Conservation (phyloP, 2,888 invertebrate genomes). For the Bellardia pandia region DNA sequence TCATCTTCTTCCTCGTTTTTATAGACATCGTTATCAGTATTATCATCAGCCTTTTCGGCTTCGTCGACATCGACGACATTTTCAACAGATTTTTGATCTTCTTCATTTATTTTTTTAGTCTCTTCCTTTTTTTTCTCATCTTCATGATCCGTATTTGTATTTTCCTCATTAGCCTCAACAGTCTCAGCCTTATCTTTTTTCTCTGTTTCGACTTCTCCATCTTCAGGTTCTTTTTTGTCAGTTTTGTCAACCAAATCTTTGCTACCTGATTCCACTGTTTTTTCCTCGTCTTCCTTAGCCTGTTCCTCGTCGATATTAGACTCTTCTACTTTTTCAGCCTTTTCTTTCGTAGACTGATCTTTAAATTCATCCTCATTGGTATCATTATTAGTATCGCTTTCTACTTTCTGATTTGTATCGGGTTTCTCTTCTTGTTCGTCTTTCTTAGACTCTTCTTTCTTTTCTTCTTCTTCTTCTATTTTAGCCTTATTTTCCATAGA, state of each 20-base stretch:
- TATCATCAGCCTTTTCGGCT: conserved; percentile 26
- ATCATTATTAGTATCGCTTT: neutral
- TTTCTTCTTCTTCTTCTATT: neutral
- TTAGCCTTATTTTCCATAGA: conserved; percentile 28
- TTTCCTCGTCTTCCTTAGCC: conserved; percentile 52
- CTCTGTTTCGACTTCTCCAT: neutral
- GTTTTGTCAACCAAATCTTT: neutral
- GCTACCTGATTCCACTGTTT: conserved; percentile 32
- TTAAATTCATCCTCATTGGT: neutral
- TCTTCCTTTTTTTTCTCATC: neutral
- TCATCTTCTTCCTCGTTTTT: conserved; percentile 15
- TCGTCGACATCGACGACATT: conserved; percentile 49
- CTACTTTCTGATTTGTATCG: neutral
- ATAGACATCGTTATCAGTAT: conserved; percentile 13
- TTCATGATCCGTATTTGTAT: conserved; percentile 12
- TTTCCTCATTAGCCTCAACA: conserved; percentile 28
- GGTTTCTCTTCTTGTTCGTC: neutral
- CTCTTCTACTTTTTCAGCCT: conserved; percentile 46
- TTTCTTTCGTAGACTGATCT: neutral
- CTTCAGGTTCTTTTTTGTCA: too few species aligned
- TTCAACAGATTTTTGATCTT: neutral
- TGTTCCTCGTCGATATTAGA: conserved; percentile 2
- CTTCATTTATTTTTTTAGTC: conserved; percentile 13
- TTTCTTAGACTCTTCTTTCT: neutral
- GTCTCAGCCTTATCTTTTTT: neutral